These are phyloP conservation scores for Theristicus caerulescens DNA, from an alignment of 2,113 vertebrate genomes.

Conservation along the genomic window DNA sequence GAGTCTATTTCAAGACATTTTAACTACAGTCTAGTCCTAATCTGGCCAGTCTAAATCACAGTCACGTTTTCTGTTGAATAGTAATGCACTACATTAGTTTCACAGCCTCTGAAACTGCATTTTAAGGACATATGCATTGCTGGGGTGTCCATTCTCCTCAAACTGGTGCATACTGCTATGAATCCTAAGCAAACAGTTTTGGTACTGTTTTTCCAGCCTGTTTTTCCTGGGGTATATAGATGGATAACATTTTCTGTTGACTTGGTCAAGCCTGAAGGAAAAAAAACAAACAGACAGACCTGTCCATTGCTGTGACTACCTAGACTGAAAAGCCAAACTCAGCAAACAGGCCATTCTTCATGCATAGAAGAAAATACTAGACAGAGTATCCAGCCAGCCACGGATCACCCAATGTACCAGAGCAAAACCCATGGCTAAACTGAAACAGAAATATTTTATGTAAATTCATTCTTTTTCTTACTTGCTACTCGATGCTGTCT, in stretches of 20 bases:
- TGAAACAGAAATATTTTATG: neutral
- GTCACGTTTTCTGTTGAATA: neutral
- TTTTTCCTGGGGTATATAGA: neutral
- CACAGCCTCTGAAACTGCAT: neutral
- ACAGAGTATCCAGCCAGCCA: neutral
- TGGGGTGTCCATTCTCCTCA: neutral
- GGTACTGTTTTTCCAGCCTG: neutral
- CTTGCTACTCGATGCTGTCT: neutral
- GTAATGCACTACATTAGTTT: neutral
- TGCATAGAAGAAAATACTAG: neutral
- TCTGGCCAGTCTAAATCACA: neutral
- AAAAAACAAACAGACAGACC: neutral
- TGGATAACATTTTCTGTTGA: slow-evolving; percentile 12
- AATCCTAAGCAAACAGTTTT: neutral
- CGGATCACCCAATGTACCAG: neutral
- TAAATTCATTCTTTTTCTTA: neutral
- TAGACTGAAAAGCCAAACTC: neutral
- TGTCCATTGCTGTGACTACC: neutral
- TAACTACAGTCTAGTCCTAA: neutral
- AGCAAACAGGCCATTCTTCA: neutral
- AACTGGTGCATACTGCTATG: neutral
- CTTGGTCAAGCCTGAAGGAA: neutral
- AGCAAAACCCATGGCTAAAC: neutral
- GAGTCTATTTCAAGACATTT: neutral
- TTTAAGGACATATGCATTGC: neutral